phyloP scores from a whole-genome alignment of 2,113 vertebrate species.

The Machaerirhynchus nigripectus region DNA sequence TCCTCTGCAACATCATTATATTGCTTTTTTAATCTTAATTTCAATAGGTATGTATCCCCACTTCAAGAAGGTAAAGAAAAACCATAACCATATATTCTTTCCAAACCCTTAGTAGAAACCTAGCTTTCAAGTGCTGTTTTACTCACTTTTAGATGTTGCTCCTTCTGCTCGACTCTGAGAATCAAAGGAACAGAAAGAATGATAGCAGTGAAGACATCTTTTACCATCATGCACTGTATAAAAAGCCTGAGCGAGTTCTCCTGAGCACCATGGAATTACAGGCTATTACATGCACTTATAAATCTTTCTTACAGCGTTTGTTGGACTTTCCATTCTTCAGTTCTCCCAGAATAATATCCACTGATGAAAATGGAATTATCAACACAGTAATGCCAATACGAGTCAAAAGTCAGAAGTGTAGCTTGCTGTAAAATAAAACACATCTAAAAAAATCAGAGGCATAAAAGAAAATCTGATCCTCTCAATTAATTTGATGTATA shows the following conservation, averaged over 20 bases:
- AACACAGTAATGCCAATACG: not conserved
- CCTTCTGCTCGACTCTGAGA: not conserved
- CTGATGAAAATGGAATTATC: not conserved
- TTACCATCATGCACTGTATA: not conserved
- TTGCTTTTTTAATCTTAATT: not conserved
- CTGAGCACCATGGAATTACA: not conserved
- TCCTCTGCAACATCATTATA: not conserved
- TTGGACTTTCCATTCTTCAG: not conserved
- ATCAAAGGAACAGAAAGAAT: conserved; percentile 19
- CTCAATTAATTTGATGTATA: not conserved
- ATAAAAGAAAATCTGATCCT: not conserved
- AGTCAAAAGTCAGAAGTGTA: not conserved
- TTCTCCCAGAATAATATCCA: not conserved
- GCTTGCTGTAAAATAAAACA: not conserved
- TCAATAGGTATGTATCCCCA: not conserved
- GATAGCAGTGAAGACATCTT: not conserved
- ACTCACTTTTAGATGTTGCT: conserved; percentile 10
- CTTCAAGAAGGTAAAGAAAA: not conserved
- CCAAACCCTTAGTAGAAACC: not conserved
- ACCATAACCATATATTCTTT: not conserved
- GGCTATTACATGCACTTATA: not conserved
- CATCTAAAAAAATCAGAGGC: not conserved
- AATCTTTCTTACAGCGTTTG: not conserved
- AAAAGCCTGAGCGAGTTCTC: not conserved
- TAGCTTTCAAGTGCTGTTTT: not conserved